A percentile compares a stretch with the other conserved stretches of the same genome.
Evolutionary conservation across 2,797 vertebrate genomes (phyloP).

Genomic region (Helicolenus hilgendorfi): DNA sequence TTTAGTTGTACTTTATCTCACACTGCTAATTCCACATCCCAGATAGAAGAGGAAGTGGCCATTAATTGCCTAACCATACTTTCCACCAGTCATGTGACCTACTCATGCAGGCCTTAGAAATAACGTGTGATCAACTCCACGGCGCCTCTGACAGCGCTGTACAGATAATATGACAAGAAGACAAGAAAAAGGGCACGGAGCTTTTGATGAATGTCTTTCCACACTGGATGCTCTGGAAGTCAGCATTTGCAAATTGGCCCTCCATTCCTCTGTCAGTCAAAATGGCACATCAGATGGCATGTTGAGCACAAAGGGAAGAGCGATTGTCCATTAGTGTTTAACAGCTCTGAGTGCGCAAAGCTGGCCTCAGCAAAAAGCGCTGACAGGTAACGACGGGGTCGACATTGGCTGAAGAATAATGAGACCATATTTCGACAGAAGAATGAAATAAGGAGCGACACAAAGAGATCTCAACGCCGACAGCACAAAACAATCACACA

Average conservation of each 20-base stretch:
- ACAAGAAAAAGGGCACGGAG: constrained; percentile 62
- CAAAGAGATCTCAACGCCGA: background rate
- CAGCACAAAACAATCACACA: constrained; percentile 8
- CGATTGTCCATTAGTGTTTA: constrained; percentile 82
- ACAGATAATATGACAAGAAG: constrained; percentile 71
- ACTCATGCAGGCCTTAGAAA: constrained; percentile 14
- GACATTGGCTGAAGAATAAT: constrained; percentile 75
- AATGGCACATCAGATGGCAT: constrained; percentile 57
- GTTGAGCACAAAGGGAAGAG: constrained; percentile 67
- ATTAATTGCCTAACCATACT: constrained; percentile 33
- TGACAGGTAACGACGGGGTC: constrained; percentile 74
- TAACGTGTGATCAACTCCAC: constrained; percentile 43
- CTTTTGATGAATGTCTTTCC: constrained; percentile 78
- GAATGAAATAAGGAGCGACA: constrained; percentile 67
- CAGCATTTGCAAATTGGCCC: constrained; percentile 77
- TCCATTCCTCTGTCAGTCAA: constrained; percentile 75
- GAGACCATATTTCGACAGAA: constrained; percentile 62
- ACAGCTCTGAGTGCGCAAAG: constrained; percentile 57
- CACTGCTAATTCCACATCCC: background rate
- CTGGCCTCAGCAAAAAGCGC: constrained; percentile 79
- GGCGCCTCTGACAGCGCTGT: constrained; percentile 36
- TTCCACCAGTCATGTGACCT: constrained; percentile 15
- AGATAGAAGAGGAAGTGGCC: constrained; percentile 25
- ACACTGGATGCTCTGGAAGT: constrained; percentile 62
- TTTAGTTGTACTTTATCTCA: background rate